Evolutionary conservation across 2,797 vertebrate genomes (phyloP).

Genomic region (Halcyon leucocephala): DNA sequence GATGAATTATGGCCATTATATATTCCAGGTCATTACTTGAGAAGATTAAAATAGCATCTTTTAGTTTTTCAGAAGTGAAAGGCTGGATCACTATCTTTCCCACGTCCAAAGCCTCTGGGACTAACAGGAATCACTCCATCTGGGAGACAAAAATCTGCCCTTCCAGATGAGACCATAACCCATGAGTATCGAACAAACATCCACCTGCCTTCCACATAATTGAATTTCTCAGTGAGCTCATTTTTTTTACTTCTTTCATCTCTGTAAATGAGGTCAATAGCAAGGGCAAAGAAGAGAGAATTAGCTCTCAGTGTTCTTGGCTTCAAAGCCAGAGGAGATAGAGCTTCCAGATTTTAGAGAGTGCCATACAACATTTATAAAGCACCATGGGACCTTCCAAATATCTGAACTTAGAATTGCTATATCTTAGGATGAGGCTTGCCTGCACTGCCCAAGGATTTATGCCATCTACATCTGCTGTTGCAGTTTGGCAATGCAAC

Average conservation of each 20-base stretch:
- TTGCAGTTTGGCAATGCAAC: background rate
- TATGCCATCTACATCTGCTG: background rate
- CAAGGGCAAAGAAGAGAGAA: conserved; percentile 58
- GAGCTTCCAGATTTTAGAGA: conserved; percentile 21
- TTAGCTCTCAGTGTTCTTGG: conserved; percentile 56
- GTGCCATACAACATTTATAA: background rate
- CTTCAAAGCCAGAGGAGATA: conserved; percentile 34
- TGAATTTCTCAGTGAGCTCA: conserved; percentile 61
- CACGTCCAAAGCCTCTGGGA: conserved; percentile 15
- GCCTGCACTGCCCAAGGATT: background rate
- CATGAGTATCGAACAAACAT: conserved; percentile 48
- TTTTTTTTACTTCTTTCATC: conserved; percentile 72
- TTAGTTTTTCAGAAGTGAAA: conserved; percentile 4
- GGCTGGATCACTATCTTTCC: background rate
- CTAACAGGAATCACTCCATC: conserved; percentile 28
- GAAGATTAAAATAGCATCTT: background rate
- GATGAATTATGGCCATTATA: background rate
- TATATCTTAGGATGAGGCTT: background rate
- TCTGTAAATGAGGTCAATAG: conserved; percentile 61
- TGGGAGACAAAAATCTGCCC: conserved; percentile 60
- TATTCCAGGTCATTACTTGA: background rate
- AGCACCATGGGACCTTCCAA: background rate
- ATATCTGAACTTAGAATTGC: background rate
- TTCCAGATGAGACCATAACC: conserved; percentile 48
- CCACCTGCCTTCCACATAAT: conserved; percentile 57